Conservation (phyloP, 2,797 vertebrate genomes). For the Enteromius treurensis region DNA sequence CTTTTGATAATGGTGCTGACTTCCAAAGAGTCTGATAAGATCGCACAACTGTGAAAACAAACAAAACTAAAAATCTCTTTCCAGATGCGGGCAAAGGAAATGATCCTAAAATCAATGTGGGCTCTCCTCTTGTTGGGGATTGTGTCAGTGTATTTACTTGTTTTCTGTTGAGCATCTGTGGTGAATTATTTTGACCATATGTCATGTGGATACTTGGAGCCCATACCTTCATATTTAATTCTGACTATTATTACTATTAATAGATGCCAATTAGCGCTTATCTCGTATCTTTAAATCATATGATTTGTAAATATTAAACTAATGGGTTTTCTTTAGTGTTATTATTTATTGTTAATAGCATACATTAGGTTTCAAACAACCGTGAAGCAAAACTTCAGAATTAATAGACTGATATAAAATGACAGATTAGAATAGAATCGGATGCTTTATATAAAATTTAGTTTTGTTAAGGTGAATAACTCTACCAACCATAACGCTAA, state of each 20-base stretch:
- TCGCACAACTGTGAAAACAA: slow-evolving; percentile 40
- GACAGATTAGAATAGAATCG: not conserved
- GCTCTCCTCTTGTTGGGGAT: slow-evolving; percentile 34
- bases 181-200: slow-evolving; percentile 60
- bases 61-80: not conserved
- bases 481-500: not conserved
- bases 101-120: slow-evolving; percentile 15
- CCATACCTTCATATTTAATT: not conserved
- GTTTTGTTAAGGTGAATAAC: not conserved
- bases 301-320: not conserved
- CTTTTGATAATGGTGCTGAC: slow-evolving; percentile 49
- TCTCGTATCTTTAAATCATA: not conserved
- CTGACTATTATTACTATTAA: not conserved
- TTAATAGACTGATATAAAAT: not conserved
- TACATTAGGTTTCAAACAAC: not conserved
- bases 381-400: not conserved
- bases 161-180: slow-evolving; percentile 57
- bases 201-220: slow-evolving; percentile 37
- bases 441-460: not conserved
- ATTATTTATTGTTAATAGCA: not conserved
- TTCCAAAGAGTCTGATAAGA: slow-evolving; percentile 50
- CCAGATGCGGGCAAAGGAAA: slow-evolving; percentile 12
- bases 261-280: not conserved
- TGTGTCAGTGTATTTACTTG: slow-evolving; percentile 52
- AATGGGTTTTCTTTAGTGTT: not conserved